Evolutionary conservation across 2,888 invertebrate genomes (phyloP).

Genomic region (Siphonodentalium dalli): DNA sequence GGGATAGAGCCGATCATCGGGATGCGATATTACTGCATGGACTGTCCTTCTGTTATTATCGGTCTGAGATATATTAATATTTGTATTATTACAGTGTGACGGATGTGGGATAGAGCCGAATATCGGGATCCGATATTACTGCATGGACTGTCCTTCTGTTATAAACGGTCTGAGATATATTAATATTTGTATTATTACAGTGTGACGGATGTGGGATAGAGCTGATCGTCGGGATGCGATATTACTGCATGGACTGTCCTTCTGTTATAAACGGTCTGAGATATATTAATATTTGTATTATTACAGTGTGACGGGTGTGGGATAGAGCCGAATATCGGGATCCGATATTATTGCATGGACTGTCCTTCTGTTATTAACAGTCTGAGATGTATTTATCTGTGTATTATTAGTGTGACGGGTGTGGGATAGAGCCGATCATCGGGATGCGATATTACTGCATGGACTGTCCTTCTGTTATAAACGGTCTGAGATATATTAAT

Average conservation of each 20-base stretch:
- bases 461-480: neutral
- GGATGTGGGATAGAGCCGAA: too few relatives aligned
- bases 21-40: conserved; percentile 76
- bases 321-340: neutral
- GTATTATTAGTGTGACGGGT: neutral
- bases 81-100: too few relatives aligned
- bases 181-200: conserved; percentile 53
- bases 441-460: neutral
- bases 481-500: neutral
- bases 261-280: too few relatives aligned
- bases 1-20: conserved; percentile 73
- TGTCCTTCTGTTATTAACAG: neutral
- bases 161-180: too few relatives aligned
- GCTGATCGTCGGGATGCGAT: conserved; percentile 73
- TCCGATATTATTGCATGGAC: neutral
- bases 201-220: conserved; percentile 74
- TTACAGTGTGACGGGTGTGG: too few relatives aligned
- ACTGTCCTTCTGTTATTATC: conserved; percentile 71
- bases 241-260: conserved; percentile 76
- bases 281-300: too few relatives aligned
- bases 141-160: too few relatives aligned
- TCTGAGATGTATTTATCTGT: neutral
- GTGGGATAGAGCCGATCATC: neutral
- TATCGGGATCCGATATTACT: too few relatives aligned
- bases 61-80: too few relatives aligned